phyloP scores from a whole-genome alignment of 2,888 invertebrate genomes.

The Sphaeridia pumilis region DNA sequence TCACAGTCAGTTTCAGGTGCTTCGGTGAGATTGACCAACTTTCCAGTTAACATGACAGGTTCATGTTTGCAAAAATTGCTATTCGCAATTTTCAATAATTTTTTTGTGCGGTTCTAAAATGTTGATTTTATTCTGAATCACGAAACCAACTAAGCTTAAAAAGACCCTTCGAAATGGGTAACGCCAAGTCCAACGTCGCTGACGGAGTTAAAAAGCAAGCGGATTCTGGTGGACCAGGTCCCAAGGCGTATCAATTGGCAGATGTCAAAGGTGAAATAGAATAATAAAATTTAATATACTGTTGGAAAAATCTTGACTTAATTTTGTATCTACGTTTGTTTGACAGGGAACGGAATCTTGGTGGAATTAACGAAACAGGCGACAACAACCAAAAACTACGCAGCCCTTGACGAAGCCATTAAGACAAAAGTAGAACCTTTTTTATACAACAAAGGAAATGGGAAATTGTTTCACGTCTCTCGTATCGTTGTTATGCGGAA shows the following conservation, averaged over 20 bases:
- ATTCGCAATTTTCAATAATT: too few relatives aligned
- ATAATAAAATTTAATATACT: neutral
- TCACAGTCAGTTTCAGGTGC: too few relatives aligned
- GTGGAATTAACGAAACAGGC: constrained; percentile 89
- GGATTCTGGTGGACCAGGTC: constrained; percentile 63
- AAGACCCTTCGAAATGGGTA: constrained; percentile 40
- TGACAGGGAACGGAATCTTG: constrained; percentile 71
- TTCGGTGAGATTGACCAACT: too few relatives aligned
- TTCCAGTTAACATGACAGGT: too few relatives aligned
- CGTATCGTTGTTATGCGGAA: constrained; percentile 77
- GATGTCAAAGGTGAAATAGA: constrained; percentile 64
- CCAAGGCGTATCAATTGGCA: constrained; percentile 74
- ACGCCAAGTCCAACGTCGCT: constrained; percentile 56
- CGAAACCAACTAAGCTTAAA: too few relatives aligned
- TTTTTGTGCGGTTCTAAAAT: too few relatives aligned
- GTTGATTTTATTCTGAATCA: too few relatives aligned
- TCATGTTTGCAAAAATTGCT: too few relatives aligned
- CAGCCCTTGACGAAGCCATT: constrained; percentile 84
- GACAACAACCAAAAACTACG: constrained; percentile 75
- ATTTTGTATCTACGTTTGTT: neutral
- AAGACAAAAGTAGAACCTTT: constrained; percentile 83
- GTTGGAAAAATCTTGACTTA: neutral
- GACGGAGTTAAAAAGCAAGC: constrained; percentile 94
- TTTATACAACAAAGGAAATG: constrained; percentile 84
- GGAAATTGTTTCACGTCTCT: constrained; percentile 78